Conservation (phyloP, 37 sponge, comb jelly and placozoan genomes). For the Amphimedon queenslandica region DNA sequence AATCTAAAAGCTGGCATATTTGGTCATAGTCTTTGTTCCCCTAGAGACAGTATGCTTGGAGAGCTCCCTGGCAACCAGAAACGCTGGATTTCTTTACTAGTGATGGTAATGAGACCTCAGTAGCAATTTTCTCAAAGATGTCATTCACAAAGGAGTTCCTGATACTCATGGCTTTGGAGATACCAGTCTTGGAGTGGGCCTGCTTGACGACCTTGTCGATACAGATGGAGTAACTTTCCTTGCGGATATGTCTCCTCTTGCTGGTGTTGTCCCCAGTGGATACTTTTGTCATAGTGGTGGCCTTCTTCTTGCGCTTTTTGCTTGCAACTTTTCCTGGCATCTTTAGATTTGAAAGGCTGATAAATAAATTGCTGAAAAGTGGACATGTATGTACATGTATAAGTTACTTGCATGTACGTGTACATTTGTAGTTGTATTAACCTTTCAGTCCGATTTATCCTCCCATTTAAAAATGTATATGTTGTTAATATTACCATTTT, state of each 20-base stretch:
- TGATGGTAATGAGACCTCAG: constrained; percentile 91
- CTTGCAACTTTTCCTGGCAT: constrained; percentile 65
- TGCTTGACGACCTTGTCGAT: constrained; percentile 98
- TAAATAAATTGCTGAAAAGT: too few relatives aligned
- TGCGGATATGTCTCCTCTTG: constrained; percentile 94
- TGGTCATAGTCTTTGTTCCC: constrained; percentile 94
- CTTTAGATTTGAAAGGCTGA: background rate
- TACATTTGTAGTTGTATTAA: too few relatives aligned
- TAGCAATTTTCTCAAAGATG: too few relatives aligned
- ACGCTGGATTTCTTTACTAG: constrained; percentile 91
- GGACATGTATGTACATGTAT: too few relatives aligned
- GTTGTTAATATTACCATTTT: too few relatives aligned
- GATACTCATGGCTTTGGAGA: constrained; percentile 98
- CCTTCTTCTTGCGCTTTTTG: constrained; percentile 40
- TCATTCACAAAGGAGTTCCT: constrained; percentile 98
- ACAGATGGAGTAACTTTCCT: too few relatives aligned
- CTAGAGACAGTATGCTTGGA: constrained; percentile 92
- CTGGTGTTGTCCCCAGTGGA: too few relatives aligned
- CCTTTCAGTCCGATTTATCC: too few relatives aligned
- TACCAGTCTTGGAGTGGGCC: constrained; percentile 95
- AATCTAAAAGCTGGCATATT: constrained; percentile 63
- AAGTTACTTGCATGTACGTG: too few relatives aligned
- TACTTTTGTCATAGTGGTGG: too few relatives aligned
- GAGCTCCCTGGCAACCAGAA: constrained; percentile 91
- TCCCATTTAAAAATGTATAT: too few relatives aligned